A percentile compares a stretch with the other conserved stretches of the same genome.
phyloP scores from a whole-genome alignment of 2,113 vertebrate species.

The Nesogale talazaci region DNA sequence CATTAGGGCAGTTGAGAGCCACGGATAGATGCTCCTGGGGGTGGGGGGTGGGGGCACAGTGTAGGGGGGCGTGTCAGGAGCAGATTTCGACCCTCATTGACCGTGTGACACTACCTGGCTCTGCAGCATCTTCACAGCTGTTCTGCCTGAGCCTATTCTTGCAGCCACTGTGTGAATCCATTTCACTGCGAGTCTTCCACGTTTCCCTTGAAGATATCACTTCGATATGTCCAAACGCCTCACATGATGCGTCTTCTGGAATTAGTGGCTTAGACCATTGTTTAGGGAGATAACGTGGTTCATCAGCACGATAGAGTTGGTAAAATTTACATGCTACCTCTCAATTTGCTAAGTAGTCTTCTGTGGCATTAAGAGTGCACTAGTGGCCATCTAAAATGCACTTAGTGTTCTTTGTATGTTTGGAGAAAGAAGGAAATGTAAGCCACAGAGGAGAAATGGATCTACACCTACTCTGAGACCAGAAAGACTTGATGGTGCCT shows the following conservation, averaged over 20 bases:
- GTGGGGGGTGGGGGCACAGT: no score
- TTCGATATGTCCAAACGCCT: background rate
- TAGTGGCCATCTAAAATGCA: background rate
- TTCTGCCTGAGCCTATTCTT: no score
- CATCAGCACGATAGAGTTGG: background rate
- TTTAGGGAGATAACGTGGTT: background rate
- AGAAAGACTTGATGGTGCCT: background rate
- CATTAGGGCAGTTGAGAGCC: no score
- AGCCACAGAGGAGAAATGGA: background rate
- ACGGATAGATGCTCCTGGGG: no score
- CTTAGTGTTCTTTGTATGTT: background rate
- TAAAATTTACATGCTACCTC: background rate
- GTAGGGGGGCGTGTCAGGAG: no score
- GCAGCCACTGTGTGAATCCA: no score
- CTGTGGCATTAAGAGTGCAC: background rate
- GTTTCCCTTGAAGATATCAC: background rate
- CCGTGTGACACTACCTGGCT: no score
- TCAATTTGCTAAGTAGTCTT: background rate
- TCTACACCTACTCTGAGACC: background rate
- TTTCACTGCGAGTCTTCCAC: no score
- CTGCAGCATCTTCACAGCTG: no score
- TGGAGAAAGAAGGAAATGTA: background rate
- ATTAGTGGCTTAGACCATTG: background rate
- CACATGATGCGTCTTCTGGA: background rate
- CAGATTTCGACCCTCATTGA: no score